phyloP scores from a whole-genome alignment of 2,113 vertebrate species.

The Tachysurus vachellii region DNA sequence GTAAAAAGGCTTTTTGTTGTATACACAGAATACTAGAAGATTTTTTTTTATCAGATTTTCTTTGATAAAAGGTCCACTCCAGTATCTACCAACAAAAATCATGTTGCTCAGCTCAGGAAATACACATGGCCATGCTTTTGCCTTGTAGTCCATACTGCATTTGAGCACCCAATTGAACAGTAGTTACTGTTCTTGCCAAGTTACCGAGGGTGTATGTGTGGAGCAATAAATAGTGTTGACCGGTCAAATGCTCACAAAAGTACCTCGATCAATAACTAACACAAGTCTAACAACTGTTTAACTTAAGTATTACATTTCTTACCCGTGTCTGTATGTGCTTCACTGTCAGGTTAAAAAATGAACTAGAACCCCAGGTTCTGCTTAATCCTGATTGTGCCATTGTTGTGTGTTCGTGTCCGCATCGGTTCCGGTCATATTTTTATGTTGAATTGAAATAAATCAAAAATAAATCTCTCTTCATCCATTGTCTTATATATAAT shows the following conservation, averaged over 20 bases:
- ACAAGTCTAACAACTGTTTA: not conserved
- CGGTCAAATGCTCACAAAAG: not conserved
- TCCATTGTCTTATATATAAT: not conserved
- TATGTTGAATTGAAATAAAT: not conserved
- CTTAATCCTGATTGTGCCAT: not conserved
- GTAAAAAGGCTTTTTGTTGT: not conserved
- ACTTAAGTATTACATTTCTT: not conserved
- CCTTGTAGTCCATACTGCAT: not conserved
- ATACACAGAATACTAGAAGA: not conserved
- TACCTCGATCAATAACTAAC: not conserved
- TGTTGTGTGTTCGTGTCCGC: too few relatives aligned
- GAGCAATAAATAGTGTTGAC: not conserved
- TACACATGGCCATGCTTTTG: not conserved
- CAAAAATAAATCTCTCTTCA: not conserved
- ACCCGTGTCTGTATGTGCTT: not conserved
- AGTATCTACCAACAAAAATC: not conserved
- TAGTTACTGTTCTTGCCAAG: not conserved
- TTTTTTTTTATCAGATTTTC: not conserved
- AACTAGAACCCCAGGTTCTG: not conserved
- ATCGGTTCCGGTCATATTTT: too few relatives aligned
- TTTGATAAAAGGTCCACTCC: not conserved
- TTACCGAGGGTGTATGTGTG: not conserved
- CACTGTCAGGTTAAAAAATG: not conserved
- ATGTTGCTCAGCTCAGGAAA: not conserved
- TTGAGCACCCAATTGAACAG: not conserved